Evolutionary conservation across 2,113 vertebrate species (phyloP), one percentile per base, ranked within the genome.

Genomic region (Etia nguti): DNA sequence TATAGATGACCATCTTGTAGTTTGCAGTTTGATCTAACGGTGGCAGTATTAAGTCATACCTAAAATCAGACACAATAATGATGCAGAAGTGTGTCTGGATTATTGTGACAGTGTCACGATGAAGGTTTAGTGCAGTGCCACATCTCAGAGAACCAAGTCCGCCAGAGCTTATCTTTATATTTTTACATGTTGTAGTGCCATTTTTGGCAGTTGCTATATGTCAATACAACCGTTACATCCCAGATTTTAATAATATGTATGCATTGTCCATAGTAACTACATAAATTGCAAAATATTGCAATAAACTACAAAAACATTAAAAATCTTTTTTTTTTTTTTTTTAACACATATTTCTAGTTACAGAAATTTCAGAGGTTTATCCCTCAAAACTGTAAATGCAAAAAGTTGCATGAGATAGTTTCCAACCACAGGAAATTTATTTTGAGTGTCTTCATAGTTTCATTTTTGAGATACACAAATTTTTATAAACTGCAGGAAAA

Each of bases 161-260:
- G 31, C 59, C 59, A 62, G 59, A 36, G 11, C 10, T 11, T 62
- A 62, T 3, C 0, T 62, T 0, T 11, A 62, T 34, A 62, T 20
- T 4, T 34, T 10, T 6, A 62, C 59, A 6, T 62, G 59, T 11
- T 2, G 0, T 36, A 4, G 59, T 62, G 29, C 57, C 16, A 6
- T 60, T 60, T 60, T 3, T 60, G 57, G 57, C 29, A 34, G 59
- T 62, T 62, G 0, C 3, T 62, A 4, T 62, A 62, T 11, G 59
- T 62, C 31, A 62, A 62, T 11, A n/a, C 6, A 62, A 31, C 31
- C 6, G 0, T 34, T 0, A 36, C 11, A 62, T 62, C 59, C 10
- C 59, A n/a, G 59, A 62, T 62, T 31, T 62, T 62, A 62, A 62
- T 62, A 62, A 62, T 62, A 36, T 62, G 3, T 4, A 0, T 36